Conservation (phyloP, 2,797 vertebrate species). For the Adelosebastes latens region DNA sequence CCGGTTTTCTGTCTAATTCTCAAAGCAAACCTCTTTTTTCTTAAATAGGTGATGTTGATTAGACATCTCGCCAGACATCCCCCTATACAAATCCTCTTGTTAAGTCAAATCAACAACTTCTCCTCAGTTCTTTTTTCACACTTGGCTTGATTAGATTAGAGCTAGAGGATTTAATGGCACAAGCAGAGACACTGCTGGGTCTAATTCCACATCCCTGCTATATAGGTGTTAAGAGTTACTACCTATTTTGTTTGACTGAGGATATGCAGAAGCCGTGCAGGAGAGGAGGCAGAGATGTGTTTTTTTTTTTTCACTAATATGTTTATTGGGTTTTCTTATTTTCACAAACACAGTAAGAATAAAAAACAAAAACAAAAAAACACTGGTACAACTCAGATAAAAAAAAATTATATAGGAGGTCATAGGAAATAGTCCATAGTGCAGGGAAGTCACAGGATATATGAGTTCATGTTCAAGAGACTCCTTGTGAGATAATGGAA, state of each 20-base stretch:
- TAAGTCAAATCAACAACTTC: constrained; percentile 86
- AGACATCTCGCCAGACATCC: constrained; percentile 82
- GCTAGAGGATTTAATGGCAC: constrained; percentile 63
- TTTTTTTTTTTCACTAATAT: background rate
- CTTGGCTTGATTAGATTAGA: constrained; percentile 75
- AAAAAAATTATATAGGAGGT: too few species aligned
- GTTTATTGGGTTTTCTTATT: too few species aligned
- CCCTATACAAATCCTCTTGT: constrained; percentile 84
- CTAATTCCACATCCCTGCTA: constrained; percentile 66
- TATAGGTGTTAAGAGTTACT: constrained; percentile 72
- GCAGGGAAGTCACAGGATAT: too few species aligned
- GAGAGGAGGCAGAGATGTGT: constrained; percentile 51
- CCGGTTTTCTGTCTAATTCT: constrained; percentile 78
- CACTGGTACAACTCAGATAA: too few species aligned
- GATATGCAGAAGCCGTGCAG: constrained; percentile 74
- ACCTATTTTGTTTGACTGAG: constrained; percentile 79
- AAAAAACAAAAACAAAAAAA: too few species aligned
- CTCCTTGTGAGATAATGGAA: too few species aligned
- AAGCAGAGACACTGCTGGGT: constrained; percentile 56
- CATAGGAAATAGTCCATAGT: too few species aligned
- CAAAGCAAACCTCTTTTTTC: constrained; percentile 79
- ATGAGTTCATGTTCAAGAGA: too few species aligned
- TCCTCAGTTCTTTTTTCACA: constrained; percentile 81
- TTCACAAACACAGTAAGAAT: too few species aligned
- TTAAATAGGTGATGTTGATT: constrained; percentile 85